Evolutionary conservation across 37 sponge, comb jelly and placozoan genomes (phyloP).

Genomic region (Ianthella basta): DNA sequence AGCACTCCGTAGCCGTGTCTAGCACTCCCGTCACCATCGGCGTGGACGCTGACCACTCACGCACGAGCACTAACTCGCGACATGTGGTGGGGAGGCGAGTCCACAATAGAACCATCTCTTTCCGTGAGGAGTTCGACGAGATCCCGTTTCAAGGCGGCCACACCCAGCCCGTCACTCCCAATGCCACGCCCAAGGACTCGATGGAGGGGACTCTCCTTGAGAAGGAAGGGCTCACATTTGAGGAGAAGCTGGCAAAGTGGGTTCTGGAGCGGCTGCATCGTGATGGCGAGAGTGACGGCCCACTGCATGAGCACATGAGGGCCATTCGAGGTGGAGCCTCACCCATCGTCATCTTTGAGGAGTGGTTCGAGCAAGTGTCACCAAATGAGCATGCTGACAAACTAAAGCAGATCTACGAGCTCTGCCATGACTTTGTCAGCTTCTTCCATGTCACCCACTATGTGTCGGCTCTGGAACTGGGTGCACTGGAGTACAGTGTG

Average conservation of each 20-base stretch:
- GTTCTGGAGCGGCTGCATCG: constrained; percentile 34
- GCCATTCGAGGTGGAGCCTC: neutral
- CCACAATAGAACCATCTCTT: constrained; percentile 16
- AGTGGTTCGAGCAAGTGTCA: neutral
- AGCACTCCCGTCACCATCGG: neutral
- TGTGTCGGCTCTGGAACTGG: constrained; percentile 56
- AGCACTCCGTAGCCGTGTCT: neutral
- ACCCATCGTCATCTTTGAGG: neutral
- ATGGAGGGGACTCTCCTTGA: too few species aligned
- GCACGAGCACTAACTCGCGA: neutral
- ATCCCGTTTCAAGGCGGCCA: neutral
- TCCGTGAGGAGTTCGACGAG: constrained; percentile 18
- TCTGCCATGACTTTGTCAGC: constrained; percentile 51
- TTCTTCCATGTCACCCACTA: constrained; percentile 69
- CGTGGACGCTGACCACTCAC: neutral
- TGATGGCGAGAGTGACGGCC: neutral
- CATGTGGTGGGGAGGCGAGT: constrained; percentile 10
- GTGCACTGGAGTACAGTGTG: constrained; percentile 60
- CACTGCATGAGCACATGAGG: neutral
- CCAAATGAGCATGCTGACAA: neutral
- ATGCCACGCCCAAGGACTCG: too few species aligned
- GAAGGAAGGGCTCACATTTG: constrained; percentile 10
- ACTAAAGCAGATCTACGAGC: neutral
- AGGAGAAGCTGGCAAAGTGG: constrained; percentile 55
- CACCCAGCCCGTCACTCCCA: too few species aligned